A percentile compares a stretch with the other conserved stretches of the same genome.
Evolutionary conservation across 2,113 vertebrate species (phyloP).

Genomic region (Heteronetta atricapilla): DNA sequence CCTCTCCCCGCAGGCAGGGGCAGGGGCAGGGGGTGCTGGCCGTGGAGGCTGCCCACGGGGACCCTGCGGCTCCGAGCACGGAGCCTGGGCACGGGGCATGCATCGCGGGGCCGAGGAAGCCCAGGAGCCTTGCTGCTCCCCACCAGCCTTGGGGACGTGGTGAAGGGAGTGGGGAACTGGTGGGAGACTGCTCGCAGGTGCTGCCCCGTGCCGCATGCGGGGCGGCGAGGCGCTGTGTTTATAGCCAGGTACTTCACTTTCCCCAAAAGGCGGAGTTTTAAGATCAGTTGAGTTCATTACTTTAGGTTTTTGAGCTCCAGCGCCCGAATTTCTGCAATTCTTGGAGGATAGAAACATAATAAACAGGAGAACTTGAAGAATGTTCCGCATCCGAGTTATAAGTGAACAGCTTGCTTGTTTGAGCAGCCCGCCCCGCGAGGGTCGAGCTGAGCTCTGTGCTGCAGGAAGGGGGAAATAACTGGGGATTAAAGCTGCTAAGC

Average conservation of each 20-base stretch:
- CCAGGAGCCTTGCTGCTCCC: neutral
- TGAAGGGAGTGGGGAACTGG: neutral
- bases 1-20: no score
- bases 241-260: neutral
- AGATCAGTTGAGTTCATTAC: neutral
- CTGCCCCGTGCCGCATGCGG: rapidly evolving
- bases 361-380: neutral
- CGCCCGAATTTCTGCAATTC: neutral
- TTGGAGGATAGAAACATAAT: neutral
- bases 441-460: neutral
- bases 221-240: neutral
- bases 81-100: no score
- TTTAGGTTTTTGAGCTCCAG: neutral
- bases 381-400: neutral
- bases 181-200: neutral
- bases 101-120: rapidly evolving
- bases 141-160: neutral
- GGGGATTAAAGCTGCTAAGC: constrained; percentile 7
- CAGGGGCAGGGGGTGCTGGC: no score
- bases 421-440: neutral
- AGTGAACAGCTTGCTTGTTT: neutral
- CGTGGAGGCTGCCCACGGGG: no score
- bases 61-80: no score
- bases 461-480: constrained; percentile 13
- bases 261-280: neutral